Evolutionary conservation across 2,797 vertebrate genomes (phyloP).

Genomic region (Phaenicophaeus curvirostris): DNA sequence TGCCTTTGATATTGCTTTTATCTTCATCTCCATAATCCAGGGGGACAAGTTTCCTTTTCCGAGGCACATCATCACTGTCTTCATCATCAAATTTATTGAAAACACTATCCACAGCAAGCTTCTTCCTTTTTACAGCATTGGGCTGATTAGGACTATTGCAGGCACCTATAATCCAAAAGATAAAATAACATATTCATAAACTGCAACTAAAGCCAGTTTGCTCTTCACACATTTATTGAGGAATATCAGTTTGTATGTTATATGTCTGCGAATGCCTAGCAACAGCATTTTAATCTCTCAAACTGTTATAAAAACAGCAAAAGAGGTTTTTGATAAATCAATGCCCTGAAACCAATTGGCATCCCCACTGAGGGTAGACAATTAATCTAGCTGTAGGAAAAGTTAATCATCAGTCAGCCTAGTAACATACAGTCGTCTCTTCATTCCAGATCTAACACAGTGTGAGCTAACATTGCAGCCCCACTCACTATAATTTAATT

Average conservation of each 20-base stretch:
- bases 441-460: not conserved
- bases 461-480: not conserved
- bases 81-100: constrained; percentile 98
- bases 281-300: not conserved
- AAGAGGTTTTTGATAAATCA: not conserved
- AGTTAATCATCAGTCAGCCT: not conserved
- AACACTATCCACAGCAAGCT: constrained; percentile 96
- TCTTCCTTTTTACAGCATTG: constrained; percentile 92
- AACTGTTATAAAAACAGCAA: not conserved
- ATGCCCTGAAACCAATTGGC: not conserved
- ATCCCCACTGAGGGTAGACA: not conserved
- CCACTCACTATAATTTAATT: not conserved
- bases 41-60: constrained; percentile 96
- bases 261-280: not conserved
- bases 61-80: constrained; percentile 92
- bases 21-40: constrained; percentile 98
- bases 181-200: not conserved
- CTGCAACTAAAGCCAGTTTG: not conserved
- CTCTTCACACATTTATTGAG: not conserved
- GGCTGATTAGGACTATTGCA: constrained; percentile 94
- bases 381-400: not conserved
- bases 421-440: not conserved
- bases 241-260: not conserved
- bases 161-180: constrained; percentile 79
- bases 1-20: constrained; percentile 90